Conservation (phyloP, 2,888 invertebrate genomes). For the Caenorhabditis wallacei region DNA sequence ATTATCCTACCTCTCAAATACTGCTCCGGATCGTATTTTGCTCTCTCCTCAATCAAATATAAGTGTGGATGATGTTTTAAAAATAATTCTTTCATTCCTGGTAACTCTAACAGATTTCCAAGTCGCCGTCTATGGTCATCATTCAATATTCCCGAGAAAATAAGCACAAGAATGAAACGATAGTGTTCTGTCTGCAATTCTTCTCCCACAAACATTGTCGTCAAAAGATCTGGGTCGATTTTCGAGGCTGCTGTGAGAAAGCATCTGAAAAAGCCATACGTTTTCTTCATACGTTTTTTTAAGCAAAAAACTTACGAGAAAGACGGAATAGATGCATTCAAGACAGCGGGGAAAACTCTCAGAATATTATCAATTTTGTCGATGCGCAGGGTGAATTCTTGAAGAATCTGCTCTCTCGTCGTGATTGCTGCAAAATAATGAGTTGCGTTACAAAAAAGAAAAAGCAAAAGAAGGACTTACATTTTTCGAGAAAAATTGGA, state of each 20-base stretch:
- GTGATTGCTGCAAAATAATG: not conserved
- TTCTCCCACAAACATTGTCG: not conserved
- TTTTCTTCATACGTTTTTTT: too few relatives aligned
- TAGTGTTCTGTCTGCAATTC: not conserved
- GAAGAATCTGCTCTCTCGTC: not conserved
- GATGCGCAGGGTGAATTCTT: conserved; percentile 1
- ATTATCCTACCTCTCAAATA: conserved; percentile 8
- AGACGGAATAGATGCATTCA: not conserved
- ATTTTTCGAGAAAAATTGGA: not conserved
- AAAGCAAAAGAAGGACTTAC: conserved; percentile 6
- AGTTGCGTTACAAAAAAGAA: too few relatives aligned
- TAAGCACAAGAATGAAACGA: not conserved
- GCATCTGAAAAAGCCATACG: not conserved
- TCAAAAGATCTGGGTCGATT: conserved; percentile 1
- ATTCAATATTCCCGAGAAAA: conserved; percentile 13
- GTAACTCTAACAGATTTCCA: not conserved
- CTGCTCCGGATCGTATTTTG: conserved; percentile 1
- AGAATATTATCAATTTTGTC: not conserved
- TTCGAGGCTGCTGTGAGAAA: conserved; percentile 1
- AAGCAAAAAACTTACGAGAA: conserved; percentile 1
- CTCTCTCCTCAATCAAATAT: not conserved
- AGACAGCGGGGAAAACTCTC: not conserved
- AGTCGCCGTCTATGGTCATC: conserved; percentile 8
- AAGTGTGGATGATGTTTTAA: conserved; percentile 13
- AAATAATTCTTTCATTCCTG: not conserved